These are phyloP conservation scores for Aricia artaxerxes DNA, from an alignment of 2,888 invertebrate genomes.

Conservation along the genomic window DNA sequence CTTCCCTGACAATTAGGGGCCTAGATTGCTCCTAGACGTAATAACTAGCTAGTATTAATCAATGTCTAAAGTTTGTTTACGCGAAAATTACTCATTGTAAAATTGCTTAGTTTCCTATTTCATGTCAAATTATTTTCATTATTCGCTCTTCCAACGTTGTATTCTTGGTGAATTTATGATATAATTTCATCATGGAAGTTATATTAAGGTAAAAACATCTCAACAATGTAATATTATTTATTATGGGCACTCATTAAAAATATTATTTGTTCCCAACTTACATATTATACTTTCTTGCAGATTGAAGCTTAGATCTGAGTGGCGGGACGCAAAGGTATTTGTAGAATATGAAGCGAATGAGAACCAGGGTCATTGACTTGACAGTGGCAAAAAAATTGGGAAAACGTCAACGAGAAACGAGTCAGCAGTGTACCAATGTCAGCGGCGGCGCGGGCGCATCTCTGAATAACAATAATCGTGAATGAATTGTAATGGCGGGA, in stretches of 20 bases:
- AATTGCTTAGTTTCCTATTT: not conserved
- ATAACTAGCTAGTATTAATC: not conserved
- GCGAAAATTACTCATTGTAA: not conserved
- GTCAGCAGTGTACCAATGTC: slow-evolving; percentile 56
- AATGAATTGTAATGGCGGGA: slow-evolving; percentile 71
- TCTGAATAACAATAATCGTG: slow-evolving; percentile 70
- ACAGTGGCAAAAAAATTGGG: slow-evolving; percentile 43
- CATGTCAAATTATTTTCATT: not conserved
- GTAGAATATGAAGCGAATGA: slow-evolving; percentile 38
- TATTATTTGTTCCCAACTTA: not conserved
- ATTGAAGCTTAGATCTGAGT: not conserved
- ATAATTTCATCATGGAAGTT: too few relatives aligned
- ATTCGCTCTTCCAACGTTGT: not conserved
- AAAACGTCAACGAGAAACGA: slow-evolving; percentile 43
- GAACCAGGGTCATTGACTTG: slow-evolving; percentile 45
- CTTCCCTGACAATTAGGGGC: not conserved
- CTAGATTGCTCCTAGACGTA: not conserved
- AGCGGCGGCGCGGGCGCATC: slow-evolving; percentile 53
- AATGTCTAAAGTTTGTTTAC: not conserved
- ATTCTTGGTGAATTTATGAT: too few relatives aligned
- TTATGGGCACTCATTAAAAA: not conserved
- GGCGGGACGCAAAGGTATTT: not conserved
- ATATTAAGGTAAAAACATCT: not conserved
- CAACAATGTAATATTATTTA: too few relatives aligned
- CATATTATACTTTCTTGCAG: not conserved